Base-by-base conservation (phyloP, 2,797 vertebrate genomes). In the Denticeps clupeoides region DNA sequence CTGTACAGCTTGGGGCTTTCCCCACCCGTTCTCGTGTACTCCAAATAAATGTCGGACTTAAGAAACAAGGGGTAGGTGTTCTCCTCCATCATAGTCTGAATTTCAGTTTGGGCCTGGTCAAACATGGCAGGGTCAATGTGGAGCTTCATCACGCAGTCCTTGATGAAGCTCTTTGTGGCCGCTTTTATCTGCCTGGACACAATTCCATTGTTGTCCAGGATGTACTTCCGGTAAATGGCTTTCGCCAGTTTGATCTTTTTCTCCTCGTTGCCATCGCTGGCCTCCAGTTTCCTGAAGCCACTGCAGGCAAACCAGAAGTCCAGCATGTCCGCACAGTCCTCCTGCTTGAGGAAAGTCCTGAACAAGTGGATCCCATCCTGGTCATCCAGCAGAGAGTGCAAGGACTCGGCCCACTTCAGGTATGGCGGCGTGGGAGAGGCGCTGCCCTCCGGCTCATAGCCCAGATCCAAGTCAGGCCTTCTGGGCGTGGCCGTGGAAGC, bases 291-390 rank as follows among this genome's bases (percentile, higher is more conserved):
- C 49, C 91, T 83, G 73, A 99, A 99, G 65, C 95, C 95, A 0
- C 88, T 98, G 81, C 95, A 99, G 1, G 89, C 92, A 32, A 99
- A 98, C 95, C 95, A 99, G 77, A 98, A 99, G 82, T 99, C 93
- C 78, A 99, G 74, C 76, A 97, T 71, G 56, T 99, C 94, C 0
- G 83, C 91, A 1, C 92, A 94, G 42, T 84, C 86, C 73, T 97
- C 92, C 69, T 93, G 90, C 67, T 87, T 89, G 63, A 99, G 86
- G 69, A 99, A 99, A 63, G 82, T 88, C 74, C 89, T 79, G 62
- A 98, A 99, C 57, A 98, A 82, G 55, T 87, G 86, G 62, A 94
- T 99, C 52, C 95, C 95, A 2, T 99, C 95, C 66, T 95, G 91
- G 69, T 99, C 95, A 5, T 98, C 95, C 73, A 99, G 73, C 55